Conservation (phyloP, 2,888 invertebrate genomes). For the Noctua comes region DNA sequence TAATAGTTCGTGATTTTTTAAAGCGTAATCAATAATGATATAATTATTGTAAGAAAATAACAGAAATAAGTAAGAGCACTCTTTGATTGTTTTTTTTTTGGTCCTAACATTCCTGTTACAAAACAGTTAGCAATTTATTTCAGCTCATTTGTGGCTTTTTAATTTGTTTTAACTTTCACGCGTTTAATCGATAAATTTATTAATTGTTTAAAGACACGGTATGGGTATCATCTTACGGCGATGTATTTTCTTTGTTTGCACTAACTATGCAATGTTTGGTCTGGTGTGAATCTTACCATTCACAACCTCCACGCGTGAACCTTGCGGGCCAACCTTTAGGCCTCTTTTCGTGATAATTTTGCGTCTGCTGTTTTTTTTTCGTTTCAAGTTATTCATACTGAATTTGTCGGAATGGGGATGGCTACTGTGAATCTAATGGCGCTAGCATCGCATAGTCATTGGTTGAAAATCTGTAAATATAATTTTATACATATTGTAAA, state of each 20-base stretch:
- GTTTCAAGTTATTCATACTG: not conserved
- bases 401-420: not conserved
- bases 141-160: constrained; percentile 4
- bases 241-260: not conserved
- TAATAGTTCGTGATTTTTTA: constrained; percentile 28
- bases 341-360: not conserved
- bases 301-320: not conserved
- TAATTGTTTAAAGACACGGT: not conserved
- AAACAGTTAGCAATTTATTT: constrained; percentile 3
- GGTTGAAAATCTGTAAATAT: not conserved
- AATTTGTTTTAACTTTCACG: constrained; percentile 3
- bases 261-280: constrained; percentile 6
- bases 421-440: not conserved
- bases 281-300: not conserved
- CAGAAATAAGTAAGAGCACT: constrained; percentile 49
- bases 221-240: not conserved
- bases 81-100: constrained; percentile 53
- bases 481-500: not conserved
- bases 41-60: constrained; percentile 53
- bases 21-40: constrained; percentile 14
- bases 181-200: not conserved
- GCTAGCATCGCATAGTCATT: not conserved
- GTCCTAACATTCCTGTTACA: constrained; percentile 52
- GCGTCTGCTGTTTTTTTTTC: not conserved
- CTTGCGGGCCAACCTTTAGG: not conserved